These are phyloP conservation scores for Piaya cayana DNA, from an alignment of 2,113 vertebrate genomes.

Conservation along the genomic window DNA sequence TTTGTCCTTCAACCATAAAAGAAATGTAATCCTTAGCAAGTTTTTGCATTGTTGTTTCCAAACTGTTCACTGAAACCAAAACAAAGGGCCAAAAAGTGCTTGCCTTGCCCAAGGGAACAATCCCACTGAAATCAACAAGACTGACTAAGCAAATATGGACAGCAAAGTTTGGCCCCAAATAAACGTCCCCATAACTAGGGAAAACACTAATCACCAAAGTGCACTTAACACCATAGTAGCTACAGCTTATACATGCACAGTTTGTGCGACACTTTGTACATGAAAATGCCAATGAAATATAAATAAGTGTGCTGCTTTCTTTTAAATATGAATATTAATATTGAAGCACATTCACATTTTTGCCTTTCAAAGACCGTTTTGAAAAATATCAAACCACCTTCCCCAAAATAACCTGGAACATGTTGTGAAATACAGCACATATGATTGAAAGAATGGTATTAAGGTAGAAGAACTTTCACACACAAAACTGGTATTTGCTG, in stretches of 20 bases:
- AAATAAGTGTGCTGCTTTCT: slow-evolving; percentile 74
- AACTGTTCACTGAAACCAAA: slow-evolving; percentile 52
- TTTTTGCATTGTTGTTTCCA: slow-evolving; percentile 40
- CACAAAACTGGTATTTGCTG: slow-evolving; percentile 41
- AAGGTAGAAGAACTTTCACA: slow-evolving; percentile 30
- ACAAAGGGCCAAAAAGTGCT: slow-evolving; percentile 44
- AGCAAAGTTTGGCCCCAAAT: slow-evolving; percentile 65
- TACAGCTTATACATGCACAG: slow-evolving; percentile 76
- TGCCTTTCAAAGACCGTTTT: slow-evolving; percentile 63
- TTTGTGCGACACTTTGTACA: slow-evolving; percentile 64
- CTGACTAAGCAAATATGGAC: slow-evolving; percentile 19
- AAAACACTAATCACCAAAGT: slow-evolving; percentile 72
- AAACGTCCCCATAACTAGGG: slow-evolving; percentile 65
- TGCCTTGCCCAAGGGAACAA: slow-evolving; percentile 10
- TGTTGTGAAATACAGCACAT: slow-evolving; percentile 29
- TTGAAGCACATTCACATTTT: slow-evolving; percentile 77
- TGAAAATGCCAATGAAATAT: slow-evolving; percentile 69
- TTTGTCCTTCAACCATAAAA: not conserved
- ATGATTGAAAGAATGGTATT: not conserved
- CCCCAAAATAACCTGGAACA: slow-evolving; percentile 20
- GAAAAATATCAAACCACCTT: slow-evolving; percentile 6
- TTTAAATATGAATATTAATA: slow-evolving; percentile 78
- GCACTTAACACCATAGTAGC: slow-evolving; percentile 73
- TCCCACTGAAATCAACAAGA: not conserved
- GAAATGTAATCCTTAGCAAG: slow-evolving; percentile 19